Percentiles rank a stretch among this genome's conserved stretches.
Conservation (phyloP, 2,113 vertebrate genomes). For the Podarcis raffonei region DNA sequence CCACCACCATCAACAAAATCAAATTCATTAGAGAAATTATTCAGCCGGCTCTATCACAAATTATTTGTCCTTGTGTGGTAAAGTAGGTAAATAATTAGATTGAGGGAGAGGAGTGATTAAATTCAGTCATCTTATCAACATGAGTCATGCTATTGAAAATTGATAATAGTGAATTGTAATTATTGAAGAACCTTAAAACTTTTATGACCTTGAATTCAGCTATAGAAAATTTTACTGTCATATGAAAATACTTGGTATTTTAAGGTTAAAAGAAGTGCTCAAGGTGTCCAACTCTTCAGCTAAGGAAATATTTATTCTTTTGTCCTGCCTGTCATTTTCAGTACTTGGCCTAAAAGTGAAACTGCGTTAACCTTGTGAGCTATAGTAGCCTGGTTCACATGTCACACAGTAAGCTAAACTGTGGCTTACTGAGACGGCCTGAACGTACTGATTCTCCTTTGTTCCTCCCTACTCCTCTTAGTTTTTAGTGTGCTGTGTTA, state of each 20-base stretch:
- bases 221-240: neutral
- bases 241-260: neutral
- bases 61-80: neutral
- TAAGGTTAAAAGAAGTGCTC: neutral
- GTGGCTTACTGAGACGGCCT: too few species aligned
- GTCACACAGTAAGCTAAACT: too few species aligned
- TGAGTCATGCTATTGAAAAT: conserved; percentile 14
- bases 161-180: conserved; percentile 22
- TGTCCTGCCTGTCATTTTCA: neutral
- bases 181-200: neutral
- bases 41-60: neutral
- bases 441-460: too few species aligned
- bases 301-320: neutral
- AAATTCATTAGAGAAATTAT: neutral
- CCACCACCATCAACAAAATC: neutral
- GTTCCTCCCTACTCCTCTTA: too few species aligned
- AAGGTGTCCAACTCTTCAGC: neutral
- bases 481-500: too few species aligned
- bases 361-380: neutral
- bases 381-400: neutral
- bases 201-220: neutral
- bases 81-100: neutral
- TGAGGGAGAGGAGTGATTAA: neutral
- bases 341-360: neutral
- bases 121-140: neutral